Base-by-base conservation (phyloP, 2,888 invertebrate genomes). In the Stratiomys singularior region DNA sequence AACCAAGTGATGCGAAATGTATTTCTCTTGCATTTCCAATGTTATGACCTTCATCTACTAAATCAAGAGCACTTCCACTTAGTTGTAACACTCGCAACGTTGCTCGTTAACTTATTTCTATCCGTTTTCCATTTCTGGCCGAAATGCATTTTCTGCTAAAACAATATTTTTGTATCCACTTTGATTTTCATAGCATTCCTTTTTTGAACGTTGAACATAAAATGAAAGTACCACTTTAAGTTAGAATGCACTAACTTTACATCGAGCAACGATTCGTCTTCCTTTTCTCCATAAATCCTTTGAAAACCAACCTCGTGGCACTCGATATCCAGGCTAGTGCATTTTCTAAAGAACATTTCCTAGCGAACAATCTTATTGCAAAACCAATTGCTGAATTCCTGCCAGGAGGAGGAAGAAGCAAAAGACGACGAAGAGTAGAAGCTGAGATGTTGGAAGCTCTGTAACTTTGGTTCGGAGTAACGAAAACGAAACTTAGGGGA, bases 321-420 rank as follows among this genome's bases (percentile, higher is more conserved):
- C 23, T 25, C 58, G 18, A 25, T 25, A 60, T 60, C 58, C 58
- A 60, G 37, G 37, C 37, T 37, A 37, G 58, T 60, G 21, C 23
- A 60, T 9, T 37, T 37, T 37, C 3, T 9, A 37, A 37, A 37
- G 37, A 37, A 37, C n/a, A 21, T 9, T 60, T 60, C n/a, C 66
- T 27, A 18, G 37, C 30, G 30, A 66, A 28, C n/a, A 13, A 66
- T 66, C 37, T 30, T 18, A 4, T 66, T 66, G 66, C 66, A 37
- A 66, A 37, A 60, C 23, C 66, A 66, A 66, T 66, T 66, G 66
- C 66, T 37, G 7, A 2, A 66, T 66, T 66, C 66, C 63, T 27
- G 63, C 63, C 15, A 13, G 25, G 15, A 52, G 60, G 5, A 11
- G n/a, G 56, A 11, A 5, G 60, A 21, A 60, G 60, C 60, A 18